These are phyloP conservation scores for Caenorhabditis uteleia DNA, from an alignment of 2,888 invertebrate genomes.

Conservation along the genomic window DNA sequence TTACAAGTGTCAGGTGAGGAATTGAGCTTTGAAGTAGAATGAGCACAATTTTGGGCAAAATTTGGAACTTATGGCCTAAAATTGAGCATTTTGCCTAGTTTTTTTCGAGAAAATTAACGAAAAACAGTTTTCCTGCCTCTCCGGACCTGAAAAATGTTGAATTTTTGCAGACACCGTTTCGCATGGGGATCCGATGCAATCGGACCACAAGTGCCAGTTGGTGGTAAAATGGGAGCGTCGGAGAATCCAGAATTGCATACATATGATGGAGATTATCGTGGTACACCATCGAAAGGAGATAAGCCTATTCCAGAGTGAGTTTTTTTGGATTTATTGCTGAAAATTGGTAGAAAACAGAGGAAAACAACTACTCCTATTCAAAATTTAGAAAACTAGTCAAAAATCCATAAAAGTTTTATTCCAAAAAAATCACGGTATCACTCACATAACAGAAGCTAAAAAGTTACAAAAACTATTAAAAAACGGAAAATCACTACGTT, in stretches of 20 bases:
- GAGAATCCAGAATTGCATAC: constrained; percentile 64
- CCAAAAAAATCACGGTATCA: too few relatives aligned
- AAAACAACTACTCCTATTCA: neutral
- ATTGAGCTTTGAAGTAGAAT: neutral
- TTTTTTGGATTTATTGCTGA: neutral
- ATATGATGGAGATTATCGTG: constrained; percentile 60
- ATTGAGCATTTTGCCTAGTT: too few relatives aligned
- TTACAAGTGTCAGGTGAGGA: constrained; percentile 23
- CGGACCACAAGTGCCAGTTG: constrained; percentile 59
- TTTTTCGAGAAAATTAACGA: too few relatives aligned
- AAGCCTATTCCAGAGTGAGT: constrained; percentile 59
- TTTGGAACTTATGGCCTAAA: too few relatives aligned
- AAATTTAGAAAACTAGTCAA: too few relatives aligned
- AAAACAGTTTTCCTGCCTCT: neutral
- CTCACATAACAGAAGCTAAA: too few relatives aligned
- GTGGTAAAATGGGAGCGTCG: constrained; percentile 56
- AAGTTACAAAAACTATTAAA: too few relatives aligned
- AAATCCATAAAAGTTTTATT: too few relatives aligned
- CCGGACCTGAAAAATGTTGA: neutral
- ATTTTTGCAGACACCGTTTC: constrained; percentile 41
- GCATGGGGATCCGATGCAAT: constrained; percentile 58
- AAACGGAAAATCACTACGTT: too few relatives aligned
- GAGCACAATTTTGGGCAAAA: too few relatives aligned
- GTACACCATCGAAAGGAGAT: constrained; percentile 56
- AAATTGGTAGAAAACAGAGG: neutral